Evolutionary conservation across 2,113 vertebrate species (phyloP).

Genomic region (Shinisaurus crocodilurus): DNA sequence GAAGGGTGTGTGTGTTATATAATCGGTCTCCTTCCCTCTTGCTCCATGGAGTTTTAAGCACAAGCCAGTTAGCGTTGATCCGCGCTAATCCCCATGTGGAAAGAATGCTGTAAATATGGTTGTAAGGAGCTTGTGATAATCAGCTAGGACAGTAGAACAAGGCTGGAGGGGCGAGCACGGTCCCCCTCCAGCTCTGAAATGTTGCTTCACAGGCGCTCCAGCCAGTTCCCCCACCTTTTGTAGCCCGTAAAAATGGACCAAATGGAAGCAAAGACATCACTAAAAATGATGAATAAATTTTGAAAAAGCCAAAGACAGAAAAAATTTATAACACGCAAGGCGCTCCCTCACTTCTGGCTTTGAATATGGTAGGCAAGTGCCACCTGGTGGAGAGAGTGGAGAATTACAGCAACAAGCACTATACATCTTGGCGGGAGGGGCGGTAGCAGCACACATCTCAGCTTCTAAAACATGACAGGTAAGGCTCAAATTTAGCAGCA

Average conservation of each 20-base stretch:
- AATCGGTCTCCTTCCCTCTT: background rate
- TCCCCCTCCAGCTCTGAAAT: background rate
- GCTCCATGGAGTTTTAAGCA: conserved; percentile 1
- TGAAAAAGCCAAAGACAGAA: background rate
- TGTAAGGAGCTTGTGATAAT: conserved; percentile 30
- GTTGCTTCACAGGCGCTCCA: too few species aligned
- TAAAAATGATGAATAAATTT: background rate
- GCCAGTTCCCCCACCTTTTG: background rate
- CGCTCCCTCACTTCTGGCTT: background rate
- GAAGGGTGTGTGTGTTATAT: background rate
- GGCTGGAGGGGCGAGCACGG: background rate
- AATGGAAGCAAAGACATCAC: background rate
- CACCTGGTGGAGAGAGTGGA: background rate
- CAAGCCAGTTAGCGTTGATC: conserved; percentile 24
- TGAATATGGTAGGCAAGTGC: background rate
- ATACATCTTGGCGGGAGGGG: too few species aligned
- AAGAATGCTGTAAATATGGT: conserved; percentile 33
- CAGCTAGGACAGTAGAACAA: background rate
- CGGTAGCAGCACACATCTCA: background rate
- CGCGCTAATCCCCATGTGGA: conserved; percentile 6
- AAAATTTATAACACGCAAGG: background rate
- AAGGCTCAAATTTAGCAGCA: background rate
- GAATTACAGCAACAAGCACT: background rate
- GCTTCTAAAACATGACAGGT: background rate
- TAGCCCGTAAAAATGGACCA: background rate